A percentile compares a stretch with the other conserved stretches of the same genome.
phyloP scores from a whole-genome alignment of 2,113 vertebrate genomes.

The Anseranas semipalmata region DNA sequence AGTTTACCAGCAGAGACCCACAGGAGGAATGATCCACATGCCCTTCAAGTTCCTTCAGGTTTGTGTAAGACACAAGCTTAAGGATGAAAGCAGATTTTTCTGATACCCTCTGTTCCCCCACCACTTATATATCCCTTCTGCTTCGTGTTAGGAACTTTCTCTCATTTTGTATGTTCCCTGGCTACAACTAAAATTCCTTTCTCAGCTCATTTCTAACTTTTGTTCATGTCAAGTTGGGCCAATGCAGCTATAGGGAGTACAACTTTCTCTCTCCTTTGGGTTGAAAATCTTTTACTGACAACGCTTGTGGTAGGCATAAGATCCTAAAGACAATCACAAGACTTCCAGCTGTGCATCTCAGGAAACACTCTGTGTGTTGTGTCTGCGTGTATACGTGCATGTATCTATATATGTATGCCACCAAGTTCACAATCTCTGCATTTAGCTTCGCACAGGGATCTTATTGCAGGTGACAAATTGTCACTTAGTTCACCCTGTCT shows the following conservation, averaged over 20 bases:
- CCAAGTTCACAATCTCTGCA: not conserved
- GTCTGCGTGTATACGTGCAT: not conserved
- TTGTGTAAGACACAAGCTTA: not conserved
- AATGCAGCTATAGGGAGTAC: not conserved
- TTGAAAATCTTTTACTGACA: not conserved
- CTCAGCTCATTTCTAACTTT: not conserved
- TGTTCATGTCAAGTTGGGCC: not conserved
- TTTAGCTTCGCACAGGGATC: not conserved
- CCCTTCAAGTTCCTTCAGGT: not conserved
- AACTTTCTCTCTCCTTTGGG: not conserved
- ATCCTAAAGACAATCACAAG: not conserved
- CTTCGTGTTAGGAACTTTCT: not conserved
- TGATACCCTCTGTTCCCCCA: not conserved
- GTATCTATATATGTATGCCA: not conserved
- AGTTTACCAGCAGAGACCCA: not conserved
- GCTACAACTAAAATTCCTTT: not conserved
- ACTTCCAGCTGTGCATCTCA: not conserved
- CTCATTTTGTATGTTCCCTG: not conserved
- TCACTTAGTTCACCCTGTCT: not conserved
- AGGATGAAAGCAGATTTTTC: not conserved
- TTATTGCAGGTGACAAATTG: not conserved
- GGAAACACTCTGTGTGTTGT: not conserved
- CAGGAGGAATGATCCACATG: not conserved
- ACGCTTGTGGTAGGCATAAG: not conserved
- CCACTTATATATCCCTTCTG: not conserved